phyloP scores from a whole-genome alignment of 2,113 vertebrate species.

The Daboia siamensis region DNA sequence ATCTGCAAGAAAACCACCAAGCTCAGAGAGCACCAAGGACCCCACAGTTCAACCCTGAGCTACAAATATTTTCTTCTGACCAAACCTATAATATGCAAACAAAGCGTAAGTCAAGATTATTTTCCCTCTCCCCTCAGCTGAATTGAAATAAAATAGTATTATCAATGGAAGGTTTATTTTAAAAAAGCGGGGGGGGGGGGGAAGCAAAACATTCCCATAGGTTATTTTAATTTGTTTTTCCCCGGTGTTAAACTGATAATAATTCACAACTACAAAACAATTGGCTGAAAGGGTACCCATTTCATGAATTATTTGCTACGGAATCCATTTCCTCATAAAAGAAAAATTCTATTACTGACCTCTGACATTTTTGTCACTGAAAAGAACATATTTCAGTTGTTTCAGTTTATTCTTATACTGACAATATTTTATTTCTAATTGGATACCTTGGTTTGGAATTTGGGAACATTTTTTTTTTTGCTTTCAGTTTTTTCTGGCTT shows the following conservation, averaged over 20 bases:
- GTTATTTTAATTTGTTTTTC: neutral
- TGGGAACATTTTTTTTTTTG: neutral
- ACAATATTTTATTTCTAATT: neutral
- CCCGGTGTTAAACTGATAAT: neutral
- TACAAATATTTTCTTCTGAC: neutral
- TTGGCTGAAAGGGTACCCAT: neutral
- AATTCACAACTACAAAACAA: neutral
- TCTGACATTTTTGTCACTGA: neutral
- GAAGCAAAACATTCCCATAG: neutral
- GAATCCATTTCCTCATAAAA: conserved; percentile 1
- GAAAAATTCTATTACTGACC: neutral
- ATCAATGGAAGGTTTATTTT: neutral
- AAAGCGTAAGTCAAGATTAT: neutral
- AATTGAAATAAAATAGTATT: neutral
- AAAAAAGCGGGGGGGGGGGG: neutral
- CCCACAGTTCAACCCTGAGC: neutral
- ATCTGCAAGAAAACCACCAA: neutral
- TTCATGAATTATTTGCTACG: neutral
- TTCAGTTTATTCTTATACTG: neutral
- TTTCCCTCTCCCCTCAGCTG: neutral
- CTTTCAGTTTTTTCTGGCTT: neutral
- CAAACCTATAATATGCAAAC: neutral
- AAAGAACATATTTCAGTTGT: neutral
- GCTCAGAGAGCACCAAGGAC: neutral
- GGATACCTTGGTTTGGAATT: neutral